phyloP scores from a whole-genome alignment of 2,113 vertebrate genomes.

The Pteropus alecto region DNA sequence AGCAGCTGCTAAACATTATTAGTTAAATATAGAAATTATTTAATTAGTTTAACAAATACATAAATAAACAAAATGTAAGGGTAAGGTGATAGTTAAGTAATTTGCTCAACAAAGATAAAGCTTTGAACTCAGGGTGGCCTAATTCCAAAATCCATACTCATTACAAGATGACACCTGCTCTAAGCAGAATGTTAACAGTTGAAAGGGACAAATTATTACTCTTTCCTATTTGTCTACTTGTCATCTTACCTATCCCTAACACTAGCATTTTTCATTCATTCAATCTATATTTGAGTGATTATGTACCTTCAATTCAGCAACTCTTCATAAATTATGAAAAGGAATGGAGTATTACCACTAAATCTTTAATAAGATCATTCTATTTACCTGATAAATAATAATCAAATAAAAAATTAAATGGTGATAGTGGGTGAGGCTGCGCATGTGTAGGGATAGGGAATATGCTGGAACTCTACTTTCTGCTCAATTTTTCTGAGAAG shows the following conservation, averaged over 20 bases:
- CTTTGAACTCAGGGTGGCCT: not conserved
- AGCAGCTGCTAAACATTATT: not conserved
- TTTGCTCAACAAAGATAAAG: constrained; percentile 3
- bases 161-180: not conserved
- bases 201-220: not conserved
- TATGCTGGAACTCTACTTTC: not conserved
- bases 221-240: not conserved
- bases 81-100: not conserved
- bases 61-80: not conserved
- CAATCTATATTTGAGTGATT: not conserved
- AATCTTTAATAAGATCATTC: not conserved
- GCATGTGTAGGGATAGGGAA: not conserved
- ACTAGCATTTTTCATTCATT: not conserved
- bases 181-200: not conserved
- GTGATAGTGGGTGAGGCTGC: not conserved
- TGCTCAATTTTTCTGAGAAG: not conserved
- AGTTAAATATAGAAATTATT: not conserved
- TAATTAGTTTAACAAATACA: not conserved
- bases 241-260: not conserved
- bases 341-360: not conserved
- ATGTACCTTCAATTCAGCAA: not conserved
- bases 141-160: not conserved
- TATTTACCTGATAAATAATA: not conserved
- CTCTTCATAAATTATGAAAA: constrained; percentile 28
- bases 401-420: not conserved